Percentiles rank a stretch among this genome's conserved stretches.
Evolutionary conservation across 2,888 invertebrate species (phyloP).

Genomic region (Biston betularia): DNA sequence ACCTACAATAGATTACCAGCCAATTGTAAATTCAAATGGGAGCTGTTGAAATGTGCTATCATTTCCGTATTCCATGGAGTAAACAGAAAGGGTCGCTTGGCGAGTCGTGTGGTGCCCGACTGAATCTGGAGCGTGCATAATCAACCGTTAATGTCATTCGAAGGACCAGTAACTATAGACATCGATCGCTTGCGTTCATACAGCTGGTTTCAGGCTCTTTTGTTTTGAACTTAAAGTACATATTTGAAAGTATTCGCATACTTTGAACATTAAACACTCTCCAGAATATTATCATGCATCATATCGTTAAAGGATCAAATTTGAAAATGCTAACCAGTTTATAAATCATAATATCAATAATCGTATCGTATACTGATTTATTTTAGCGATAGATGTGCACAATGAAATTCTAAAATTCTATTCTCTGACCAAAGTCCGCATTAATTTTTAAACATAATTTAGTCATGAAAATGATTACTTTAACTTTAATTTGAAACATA

Average conservation of each 20-base stretch:
- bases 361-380: no score
- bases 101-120: conserved; percentile 69
- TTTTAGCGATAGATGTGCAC: no score
- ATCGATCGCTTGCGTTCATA: conserved; percentile 38
- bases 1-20: conserved; percentile 8
- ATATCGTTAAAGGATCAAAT: no score
- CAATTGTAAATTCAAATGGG: conserved; percentile 26
- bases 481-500: no score
- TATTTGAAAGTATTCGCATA: neutral
- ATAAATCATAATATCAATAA: no score
- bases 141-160: conserved; percentile 73
- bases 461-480: no score
- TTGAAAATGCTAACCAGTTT: no score
- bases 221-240: neutral
- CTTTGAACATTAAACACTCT: no score
- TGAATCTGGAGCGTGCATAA: conserved; percentile 83
- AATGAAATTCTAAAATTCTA: no score
- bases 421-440: no score
- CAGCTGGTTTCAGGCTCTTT: conserved; percentile 8
- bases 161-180: conserved; percentile 39
- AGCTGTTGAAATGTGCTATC: conserved; percentile 24
- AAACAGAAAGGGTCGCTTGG: conserved; percentile 61
- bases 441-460: no score
- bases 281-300: no score
- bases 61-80: conserved; percentile 34